Percentiles rank a stretch among this genome's conserved stretches.
Evolutionary conservation across 1,140 invertebrate genomes (phyloP).

Genomic region (Caenorhabditis briggsae): DNA sequence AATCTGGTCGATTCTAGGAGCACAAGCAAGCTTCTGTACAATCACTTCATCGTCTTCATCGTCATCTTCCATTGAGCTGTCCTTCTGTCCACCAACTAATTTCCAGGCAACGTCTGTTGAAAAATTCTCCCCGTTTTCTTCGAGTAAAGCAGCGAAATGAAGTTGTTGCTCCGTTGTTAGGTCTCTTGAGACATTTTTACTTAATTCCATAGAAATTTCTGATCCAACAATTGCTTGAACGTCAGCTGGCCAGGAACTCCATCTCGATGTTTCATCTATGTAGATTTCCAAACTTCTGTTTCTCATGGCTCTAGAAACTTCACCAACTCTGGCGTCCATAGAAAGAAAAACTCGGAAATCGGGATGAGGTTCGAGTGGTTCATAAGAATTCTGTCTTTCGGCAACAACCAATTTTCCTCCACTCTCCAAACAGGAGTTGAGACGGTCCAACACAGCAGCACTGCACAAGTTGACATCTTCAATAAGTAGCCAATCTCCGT

Average conservation of each 20-base stretch:
- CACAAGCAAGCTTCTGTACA: not conserved
- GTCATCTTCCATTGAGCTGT: not conserved
- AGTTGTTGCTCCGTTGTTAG: conserved; percentile 9
- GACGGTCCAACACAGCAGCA: conserved; percentile 92
- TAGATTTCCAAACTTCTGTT: conserved; percentile 95
- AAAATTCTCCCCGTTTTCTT: conserved; percentile 38
- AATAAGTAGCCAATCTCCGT: conserved; percentile 91
- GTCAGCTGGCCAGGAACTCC: conserved; percentile 90
- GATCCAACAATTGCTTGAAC: conserved; percentile 84
- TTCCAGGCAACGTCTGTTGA: conserved; percentile 23
- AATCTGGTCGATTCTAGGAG: not conserved
- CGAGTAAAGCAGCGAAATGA: conserved; percentile 34
- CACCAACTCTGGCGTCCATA: conserved; percentile 93
- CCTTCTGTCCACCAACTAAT: not conserved
- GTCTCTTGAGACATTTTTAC: not conserved
- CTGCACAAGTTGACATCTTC: conserved; percentile 97
- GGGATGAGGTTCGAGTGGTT: conserved; percentile 86
- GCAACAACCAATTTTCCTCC: conserved; percentile 89
- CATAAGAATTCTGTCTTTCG: conserved; percentile 87
- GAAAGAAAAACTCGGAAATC: conserved; percentile 89
- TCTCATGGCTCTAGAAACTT: conserved; percentile 97
- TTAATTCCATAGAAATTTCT: not conserved
- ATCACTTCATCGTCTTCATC: not conserved
- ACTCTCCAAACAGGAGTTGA: conserved; percentile 94
- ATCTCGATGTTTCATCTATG: conserved; percentile 82